phyloP scores from a whole-genome alignment of 1,140 invertebrate species.

The Drosophila carrolli region DNA sequence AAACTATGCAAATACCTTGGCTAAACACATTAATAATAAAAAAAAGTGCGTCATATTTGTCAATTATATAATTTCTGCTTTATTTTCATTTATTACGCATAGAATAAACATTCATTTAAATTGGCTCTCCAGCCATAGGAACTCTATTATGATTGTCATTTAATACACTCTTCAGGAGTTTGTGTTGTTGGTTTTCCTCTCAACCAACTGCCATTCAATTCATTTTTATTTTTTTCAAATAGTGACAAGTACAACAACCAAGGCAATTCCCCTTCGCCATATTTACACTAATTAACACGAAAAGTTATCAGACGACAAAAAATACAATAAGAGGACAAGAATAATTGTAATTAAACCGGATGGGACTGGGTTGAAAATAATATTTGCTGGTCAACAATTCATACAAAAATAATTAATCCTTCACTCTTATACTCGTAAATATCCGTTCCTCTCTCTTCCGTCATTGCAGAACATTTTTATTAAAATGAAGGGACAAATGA shows the following conservation, averaged over 20 bases:
- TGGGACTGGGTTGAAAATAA: constrained; percentile 28
- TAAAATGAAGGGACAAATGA: constrained; percentile 28
- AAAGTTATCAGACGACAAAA: constrained; percentile 24
- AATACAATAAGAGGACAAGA: constrained; percentile 14
- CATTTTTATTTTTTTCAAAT: constrained; percentile 17
- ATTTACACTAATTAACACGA: constrained; percentile 49
- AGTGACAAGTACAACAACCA: constrained; percentile 10
- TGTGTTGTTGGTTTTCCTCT: constrained; percentile 32
- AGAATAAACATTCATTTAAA: constrained; percentile 28
- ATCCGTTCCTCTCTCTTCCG: not conserved
- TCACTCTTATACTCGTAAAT: constrained; percentile 5
- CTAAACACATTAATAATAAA: constrained; percentile 1
- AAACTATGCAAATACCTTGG: not conserved
- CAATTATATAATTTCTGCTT: constrained; percentile 27
- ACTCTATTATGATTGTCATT: constrained; percentile 33
- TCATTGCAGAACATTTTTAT: constrained; percentile 10
- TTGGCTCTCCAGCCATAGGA: not conserved
- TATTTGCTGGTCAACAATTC: constrained; percentile 38
- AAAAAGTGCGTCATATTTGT: constrained; percentile 26
- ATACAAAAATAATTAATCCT: constrained; percentile 39
- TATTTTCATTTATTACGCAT: constrained; percentile 24
- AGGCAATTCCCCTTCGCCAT: not conserved
- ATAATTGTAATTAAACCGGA: constrained; percentile 37
- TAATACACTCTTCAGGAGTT: constrained; percentile 18
- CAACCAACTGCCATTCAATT: constrained; percentile 43